Percentiles rank a stretch among this genome's conserved stretches.
Evolutionary conservation across 1,140 invertebrate genomes (phyloP).

Genomic region (Penaeus chinensis): DNA sequence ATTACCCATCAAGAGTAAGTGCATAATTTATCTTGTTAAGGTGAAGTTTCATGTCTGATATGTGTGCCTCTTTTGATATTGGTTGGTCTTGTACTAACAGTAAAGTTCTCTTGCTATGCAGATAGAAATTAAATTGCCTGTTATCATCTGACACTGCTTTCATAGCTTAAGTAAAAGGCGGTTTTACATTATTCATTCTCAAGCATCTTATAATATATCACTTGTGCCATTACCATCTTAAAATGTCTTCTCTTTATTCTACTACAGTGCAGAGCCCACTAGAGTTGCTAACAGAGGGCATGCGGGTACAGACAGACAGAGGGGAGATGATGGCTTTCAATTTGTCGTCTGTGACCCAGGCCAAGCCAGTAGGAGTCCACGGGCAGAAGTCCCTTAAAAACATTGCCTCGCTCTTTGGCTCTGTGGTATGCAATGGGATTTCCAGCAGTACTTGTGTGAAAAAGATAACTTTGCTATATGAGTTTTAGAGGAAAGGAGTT

Average conservation of each 20-base stretch:
- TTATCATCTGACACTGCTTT: too few species aligned
- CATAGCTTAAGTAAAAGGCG: too few species aligned
- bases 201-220: too few species aligned
- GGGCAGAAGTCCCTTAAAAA: slow-evolving; percentile 24
- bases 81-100: too few species aligned
- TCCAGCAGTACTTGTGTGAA: not conserved
- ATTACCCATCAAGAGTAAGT: slow-evolving; percentile 39
- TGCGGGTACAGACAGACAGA: slow-evolving; percentile 30
- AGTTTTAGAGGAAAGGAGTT: too few species aligned
- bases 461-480: too few species aligned
- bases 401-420: slow-evolving; percentile 39
- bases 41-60: too few species aligned
- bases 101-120: too few species aligned
- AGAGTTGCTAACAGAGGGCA: slow-evolving; percentile 10
- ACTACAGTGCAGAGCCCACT: slow-evolving; percentile 16
- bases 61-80: too few species aligned
- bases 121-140: too few species aligned
- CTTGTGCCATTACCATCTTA: too few species aligned
- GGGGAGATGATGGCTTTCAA: slow-evolving; percentile 50
- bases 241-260: not conserved
- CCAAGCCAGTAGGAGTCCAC: not conserved
- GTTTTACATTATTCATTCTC: too few species aligned
- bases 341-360: slow-evolving; percentile 31
- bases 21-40: not conserved
- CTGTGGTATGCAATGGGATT: slow-evolving; percentile 23